phyloP scores from a whole-genome alignment of 1,140 invertebrate genomes.

The Reticulitermes speratus region DNA sequence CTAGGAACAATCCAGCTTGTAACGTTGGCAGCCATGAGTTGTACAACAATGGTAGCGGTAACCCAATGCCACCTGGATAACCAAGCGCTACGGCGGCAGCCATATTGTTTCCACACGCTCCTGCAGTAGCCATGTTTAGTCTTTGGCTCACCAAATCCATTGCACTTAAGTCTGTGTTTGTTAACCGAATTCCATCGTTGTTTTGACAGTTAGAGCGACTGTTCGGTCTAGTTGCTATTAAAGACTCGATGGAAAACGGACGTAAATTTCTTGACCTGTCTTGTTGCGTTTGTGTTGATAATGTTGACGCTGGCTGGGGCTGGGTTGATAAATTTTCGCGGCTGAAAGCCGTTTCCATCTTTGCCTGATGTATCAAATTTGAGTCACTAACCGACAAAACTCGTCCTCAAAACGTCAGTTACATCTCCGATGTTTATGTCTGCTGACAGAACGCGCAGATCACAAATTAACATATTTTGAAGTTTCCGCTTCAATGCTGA shows the following conservation, averaged over 20 bases:
- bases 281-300: neutral
- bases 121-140: neutral
- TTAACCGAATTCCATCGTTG: neutral
- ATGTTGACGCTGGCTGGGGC: neutral
- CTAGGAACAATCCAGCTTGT: slow-evolving; percentile 15
- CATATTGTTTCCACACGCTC: neutral
- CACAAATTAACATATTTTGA: too few relatives aligned
- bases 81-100: neutral
- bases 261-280: neutral
- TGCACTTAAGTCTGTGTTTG: slow-evolving; percentile 4
- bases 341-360: neutral
- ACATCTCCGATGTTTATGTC: too few relatives aligned
- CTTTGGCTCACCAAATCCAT: slow-evolving; percentile 1
- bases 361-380: neutral
- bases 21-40: slow-evolving; percentile 23
- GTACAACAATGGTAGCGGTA: slow-evolving; percentile 21
- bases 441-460: too few relatives aligned
- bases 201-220: neutral
- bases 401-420: too few relatives aligned
- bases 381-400: too few relatives aligned
- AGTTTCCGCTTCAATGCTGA: too few relatives aligned
- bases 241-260: slow-evolving; percentile 25
- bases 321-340: neutral
- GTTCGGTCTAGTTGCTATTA: slow-evolving; percentile 17
- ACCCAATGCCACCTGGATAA: neutral